Evolutionary conservation across 2,113 vertebrate species (phyloP), one percentile per base, ranked within the genome.

Genomic region (Xiphias gladius): DNA sequence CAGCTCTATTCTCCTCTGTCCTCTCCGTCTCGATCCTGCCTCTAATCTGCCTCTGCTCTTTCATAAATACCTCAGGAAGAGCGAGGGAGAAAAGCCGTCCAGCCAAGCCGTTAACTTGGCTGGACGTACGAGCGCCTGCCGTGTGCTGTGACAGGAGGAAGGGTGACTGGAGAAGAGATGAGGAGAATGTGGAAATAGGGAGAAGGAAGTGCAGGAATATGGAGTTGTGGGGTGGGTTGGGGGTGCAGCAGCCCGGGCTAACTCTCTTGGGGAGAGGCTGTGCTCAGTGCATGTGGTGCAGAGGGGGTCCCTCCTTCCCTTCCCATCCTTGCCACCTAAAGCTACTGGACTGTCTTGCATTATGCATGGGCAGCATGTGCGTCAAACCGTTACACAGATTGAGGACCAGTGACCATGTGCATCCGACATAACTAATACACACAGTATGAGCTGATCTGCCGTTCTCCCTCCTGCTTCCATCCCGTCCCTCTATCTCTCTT

Each of bases 311-410:
- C 8, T 20, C 16, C 12, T 26, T 88, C 64, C 64, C n/a, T 48
- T 65, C 75, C 69, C 30, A 13, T 83, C 66, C 37, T 39, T 82
- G 67, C 76, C 88, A 86, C 80, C 88, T 88, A 71, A 86, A 70
- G 35, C 73, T 81, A 63, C 62, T 11, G 62, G 62, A 55, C 63
- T 24, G 57, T 59, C 78, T 69, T 90, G 86, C 86, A 91, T 90
- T 84, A 89, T 92, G 82, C 74, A 92, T 91, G 82, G 28, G 57
- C 73, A 73, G 65, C 70, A 68, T 81, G 82, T 84, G 83, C 59
- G 52, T 64, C 13, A 14, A 77, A 52, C 54, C 26, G 61, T 79
- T 57, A 19, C 37, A 13, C 59, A 73, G 62, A 68, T 37, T 30
- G 9, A 67, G 66, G 61, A 75, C 16, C 66, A 28, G 62, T 48